Evolutionary conservation across 2,888 invertebrate species (phyloP), one percentile per base, ranked within the genome.

Genomic region (Epistrophella euchroma): DNA sequence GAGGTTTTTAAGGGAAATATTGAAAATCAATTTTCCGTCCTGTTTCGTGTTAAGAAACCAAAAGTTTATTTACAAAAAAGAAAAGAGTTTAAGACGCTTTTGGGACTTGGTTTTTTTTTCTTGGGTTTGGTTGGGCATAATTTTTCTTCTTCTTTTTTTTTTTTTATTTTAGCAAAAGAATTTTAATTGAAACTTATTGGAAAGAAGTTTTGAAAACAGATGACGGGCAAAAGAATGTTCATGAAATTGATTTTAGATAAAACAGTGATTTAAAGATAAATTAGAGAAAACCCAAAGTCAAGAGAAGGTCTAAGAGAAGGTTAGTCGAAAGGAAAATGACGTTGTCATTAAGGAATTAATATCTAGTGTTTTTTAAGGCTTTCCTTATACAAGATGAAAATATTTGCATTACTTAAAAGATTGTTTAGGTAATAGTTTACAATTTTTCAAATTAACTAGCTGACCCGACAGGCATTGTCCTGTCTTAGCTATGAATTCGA

Each of bases 161-260:
- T 11, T 32, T 56, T 73, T 70, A 28, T 70, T 60, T 55, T 11
- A 17, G 17, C 9, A 47, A 22, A 77, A 70, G 85, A 81, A 85
- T 85, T 85, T 85, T 85, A 85, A 85, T 85, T 85, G 85, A 85
- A 85, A 85, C 72, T 81, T 73, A 81, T 85, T 73, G 68, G 55
- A 19, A 28, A 56, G 64, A 68, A 52, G 58, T 60, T 50, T 55
- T 45, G 22, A 70, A 58, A 75, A 37, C 43, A 37, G 75, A 80
- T 80, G 75, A 80, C 75, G 45, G 32, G 32, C 45, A 22, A 72
- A 72, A 62, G 68, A 72, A 81, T 80, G 56, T 55, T 62, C 58
- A 58, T 60, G 47, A 81, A 85, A 85, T 85, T 81, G 85, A 81
- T 85, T 85, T 79, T 52, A 19, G 25, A 71, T 25, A 10, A 43